Conservation (phyloP, 1,140 invertebrate genomes). For the Panonychus citri region DNA sequence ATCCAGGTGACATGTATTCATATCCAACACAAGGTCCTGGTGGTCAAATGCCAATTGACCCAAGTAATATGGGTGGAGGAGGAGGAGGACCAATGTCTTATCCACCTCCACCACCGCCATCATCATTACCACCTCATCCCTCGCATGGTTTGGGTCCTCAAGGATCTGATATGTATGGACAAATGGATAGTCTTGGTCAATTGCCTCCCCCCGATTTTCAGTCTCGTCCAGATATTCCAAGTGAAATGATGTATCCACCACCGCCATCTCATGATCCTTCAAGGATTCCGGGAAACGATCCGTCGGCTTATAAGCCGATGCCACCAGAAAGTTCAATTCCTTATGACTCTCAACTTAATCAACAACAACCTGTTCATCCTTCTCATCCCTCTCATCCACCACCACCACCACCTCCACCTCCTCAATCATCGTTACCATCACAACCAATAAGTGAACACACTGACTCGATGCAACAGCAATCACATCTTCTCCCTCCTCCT, state of each 20-base stretch:
- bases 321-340: too few species aligned
- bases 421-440: not conserved
- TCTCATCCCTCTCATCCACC: not conserved
- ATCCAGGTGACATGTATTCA: constrained; percentile 1
- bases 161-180: not conserved
- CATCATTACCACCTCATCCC: not conserved
- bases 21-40: not conserved
- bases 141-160: not conserved
- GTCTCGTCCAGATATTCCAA: not conserved
- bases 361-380: too few species aligned
- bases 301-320: too few species aligned
- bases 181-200: not conserved
- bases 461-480: too few species aligned
- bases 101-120: not conserved
- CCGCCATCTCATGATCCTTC: not conserved
- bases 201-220: too few species aligned
- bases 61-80: not conserved
- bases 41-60: not conserved
- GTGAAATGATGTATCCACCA: not conserved
- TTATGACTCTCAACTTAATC: too few species aligned
- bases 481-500: not conserved
- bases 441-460: not conserved
- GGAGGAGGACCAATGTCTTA: too few species aligned
- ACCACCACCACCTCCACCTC: not conserved
- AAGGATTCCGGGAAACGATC: not conserved